Evolutionary conservation across 2,888 invertebrate genomes (phyloP).

Genomic region (Oscheius myriophilus): DNA sequence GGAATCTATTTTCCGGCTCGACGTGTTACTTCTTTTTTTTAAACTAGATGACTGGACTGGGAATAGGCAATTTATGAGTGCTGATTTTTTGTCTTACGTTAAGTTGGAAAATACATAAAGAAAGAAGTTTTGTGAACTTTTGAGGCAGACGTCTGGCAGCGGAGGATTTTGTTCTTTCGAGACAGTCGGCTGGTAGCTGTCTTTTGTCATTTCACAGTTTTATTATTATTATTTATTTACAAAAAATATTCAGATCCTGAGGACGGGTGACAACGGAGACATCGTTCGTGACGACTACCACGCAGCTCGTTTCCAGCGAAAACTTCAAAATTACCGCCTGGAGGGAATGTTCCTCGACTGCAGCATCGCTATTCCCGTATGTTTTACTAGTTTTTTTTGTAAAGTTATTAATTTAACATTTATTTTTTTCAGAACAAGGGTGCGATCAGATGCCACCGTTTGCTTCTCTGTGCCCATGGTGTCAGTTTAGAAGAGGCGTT

Average conservation of each 20-base stretch:
- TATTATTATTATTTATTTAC: too few species aligned
- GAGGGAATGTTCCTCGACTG: slow-evolving; percentile 30
- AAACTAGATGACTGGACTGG: too few species aligned
- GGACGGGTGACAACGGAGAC: neutral
- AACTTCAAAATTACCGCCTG: slow-evolving; percentile 15
- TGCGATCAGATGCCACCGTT: slow-evolving; percentile 37
- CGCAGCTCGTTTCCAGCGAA: slow-evolving; percentile 15
- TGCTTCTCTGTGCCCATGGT: slow-evolving; percentile 41
- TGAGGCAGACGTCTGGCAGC: too few species aligned
- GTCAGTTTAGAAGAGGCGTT: slow-evolving; percentile 37
- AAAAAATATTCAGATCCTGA: slow-evolving; percentile 10
- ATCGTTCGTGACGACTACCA: slow-evolving; percentile 17
- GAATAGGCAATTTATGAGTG: too few species aligned
- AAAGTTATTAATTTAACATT: neutral
- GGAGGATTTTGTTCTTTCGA: too few species aligned
- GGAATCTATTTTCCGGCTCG: too few species aligned
- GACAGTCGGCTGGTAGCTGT: too few species aligned
- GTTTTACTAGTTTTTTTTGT: slow-evolving; percentile 28
- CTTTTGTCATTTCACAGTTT: neutral
- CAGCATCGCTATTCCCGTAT: slow-evolving; percentile 15
- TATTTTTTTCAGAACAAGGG: slow-evolving; percentile 18
- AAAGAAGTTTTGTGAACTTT: too few species aligned
- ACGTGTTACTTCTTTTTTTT: too few species aligned
- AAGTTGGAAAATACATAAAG: too few species aligned
- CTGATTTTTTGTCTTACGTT: too few species aligned